These are phyloP conservation scores for Pomatorhinus ruficollis DNA, from an alignment of 2,113 vertebrate genomes.

Conservation along the genomic window DNA sequence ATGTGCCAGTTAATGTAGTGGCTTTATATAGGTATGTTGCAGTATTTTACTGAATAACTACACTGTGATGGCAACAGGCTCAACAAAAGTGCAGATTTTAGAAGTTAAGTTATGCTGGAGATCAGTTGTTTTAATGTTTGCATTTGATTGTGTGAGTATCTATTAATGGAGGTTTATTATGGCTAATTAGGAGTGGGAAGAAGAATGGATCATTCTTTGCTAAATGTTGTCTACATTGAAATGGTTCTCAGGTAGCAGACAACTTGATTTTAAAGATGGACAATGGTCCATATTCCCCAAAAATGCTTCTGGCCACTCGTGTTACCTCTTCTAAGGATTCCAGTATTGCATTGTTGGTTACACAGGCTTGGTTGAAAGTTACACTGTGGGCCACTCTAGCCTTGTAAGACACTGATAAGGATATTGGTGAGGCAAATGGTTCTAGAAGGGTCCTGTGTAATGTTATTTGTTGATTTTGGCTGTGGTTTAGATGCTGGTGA, in stretches of 20 bases:
- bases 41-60: background rate
- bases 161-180: background rate
- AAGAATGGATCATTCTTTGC: background rate
- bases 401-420: background rate
- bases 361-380: background rate
- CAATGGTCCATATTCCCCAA: background rate
- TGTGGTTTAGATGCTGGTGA: background rate
- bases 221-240: background rate
- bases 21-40: background rate
- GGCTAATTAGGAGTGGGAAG: background rate
- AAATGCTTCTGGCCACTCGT: background rate
- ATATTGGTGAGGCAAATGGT: background rate
- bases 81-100: background rate
- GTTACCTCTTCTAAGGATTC: rapidly evolving
- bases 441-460: background rate
- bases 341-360: background rate
- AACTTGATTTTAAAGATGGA: background rate
- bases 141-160: background rate
- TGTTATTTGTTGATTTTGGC: background rate
- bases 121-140: background rate
- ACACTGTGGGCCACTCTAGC: background rate
- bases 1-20: background rate
- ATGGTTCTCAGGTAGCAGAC: background rate
- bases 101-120: background rate
- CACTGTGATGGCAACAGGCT: background rate